Evolutionary conservation across 2,113 vertebrate genomes (phyloP).

Genomic region (Aythya baeri): DNA sequence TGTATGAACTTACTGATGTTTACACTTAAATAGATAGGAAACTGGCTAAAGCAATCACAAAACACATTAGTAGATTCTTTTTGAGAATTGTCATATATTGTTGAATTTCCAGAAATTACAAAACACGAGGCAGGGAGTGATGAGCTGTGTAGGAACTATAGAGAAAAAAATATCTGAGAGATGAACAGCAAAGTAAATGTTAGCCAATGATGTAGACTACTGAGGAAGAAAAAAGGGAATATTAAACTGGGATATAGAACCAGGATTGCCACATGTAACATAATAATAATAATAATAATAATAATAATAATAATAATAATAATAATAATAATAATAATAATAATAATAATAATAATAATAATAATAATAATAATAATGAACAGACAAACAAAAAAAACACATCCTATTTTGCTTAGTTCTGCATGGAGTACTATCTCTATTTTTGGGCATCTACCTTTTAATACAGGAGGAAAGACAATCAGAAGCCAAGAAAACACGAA

Average conservation of each 20-base stretch:
- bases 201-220: background rate
- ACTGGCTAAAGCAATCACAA: background rate
- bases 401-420: background rate
- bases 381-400: too few species aligned
- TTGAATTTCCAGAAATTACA: background rate
- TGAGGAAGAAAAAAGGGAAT: background rate
- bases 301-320: background rate
- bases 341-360: too few species aligned
- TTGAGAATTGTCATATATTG: background rate
- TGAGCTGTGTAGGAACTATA: background rate
- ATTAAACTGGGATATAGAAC: background rate
- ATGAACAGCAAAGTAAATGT: background rate
- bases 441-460: background rate
- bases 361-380: too few species aligned
- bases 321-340: too few species aligned
- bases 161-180: background rate
- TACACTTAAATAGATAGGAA: background rate
- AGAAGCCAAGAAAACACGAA: background rate
- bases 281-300: background rate
- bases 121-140: background rate
- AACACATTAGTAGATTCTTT: background rate
- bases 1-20: background rate
- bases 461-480: background rate
- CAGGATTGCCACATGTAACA: background rate
- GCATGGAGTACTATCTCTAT: background rate